These are phyloP conservation scores for Synanthedon vespiformis DNA, from an alignment of 2,888 invertebrate species.

Conservation along the genomic window DNA sequence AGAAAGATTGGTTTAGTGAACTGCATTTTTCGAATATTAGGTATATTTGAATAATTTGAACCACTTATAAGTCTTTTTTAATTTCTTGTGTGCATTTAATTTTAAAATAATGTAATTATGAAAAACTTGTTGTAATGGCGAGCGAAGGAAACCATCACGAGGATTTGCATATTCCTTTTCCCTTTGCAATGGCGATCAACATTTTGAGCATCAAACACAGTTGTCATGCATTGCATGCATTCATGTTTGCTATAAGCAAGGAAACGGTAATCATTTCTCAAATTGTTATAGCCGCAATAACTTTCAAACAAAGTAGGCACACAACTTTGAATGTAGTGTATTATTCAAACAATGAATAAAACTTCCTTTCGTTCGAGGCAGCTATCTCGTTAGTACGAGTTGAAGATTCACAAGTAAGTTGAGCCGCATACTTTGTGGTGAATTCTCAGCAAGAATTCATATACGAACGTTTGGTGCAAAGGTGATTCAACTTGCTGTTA, in stretches of 20 bases:
- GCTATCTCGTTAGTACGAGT: slow-evolving; percentile 26
- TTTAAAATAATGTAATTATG: too few relatives aligned
- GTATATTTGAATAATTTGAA: too few relatives aligned
- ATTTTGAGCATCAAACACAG: too few relatives aligned
- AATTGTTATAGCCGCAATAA: slow-evolving; percentile 1
- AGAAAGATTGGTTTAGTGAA: too few relatives aligned
- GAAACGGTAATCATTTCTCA: not conserved
- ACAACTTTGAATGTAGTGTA: slow-evolving; percentile 21
- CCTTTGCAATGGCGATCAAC: too few relatives aligned
- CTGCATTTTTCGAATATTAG: too few relatives aligned
- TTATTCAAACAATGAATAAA: slow-evolving; percentile 47
- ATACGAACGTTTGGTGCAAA: not conserved
- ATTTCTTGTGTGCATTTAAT: too few relatives aligned
- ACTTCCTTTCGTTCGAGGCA: slow-evolving; percentile 40
- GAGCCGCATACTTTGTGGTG: slow-evolving; percentile 10
- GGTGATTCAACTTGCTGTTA: not conserved
- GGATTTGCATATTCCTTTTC: too few relatives aligned
- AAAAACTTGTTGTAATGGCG: too few relatives aligned
- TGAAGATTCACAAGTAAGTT: slow-evolving; percentile 35
- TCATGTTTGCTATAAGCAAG: not conserved
- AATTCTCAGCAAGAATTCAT: slow-evolving; percentile 1
- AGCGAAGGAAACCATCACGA: too few relatives aligned
- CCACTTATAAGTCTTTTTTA: too few relatives aligned
- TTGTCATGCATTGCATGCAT: too few relatives aligned
- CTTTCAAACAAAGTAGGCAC: slow-evolving; percentile 17